Evolutionary conservation across 2,113 vertebrate genomes (phyloP).

Genomic region (Gadus macrocephalus): DNA sequence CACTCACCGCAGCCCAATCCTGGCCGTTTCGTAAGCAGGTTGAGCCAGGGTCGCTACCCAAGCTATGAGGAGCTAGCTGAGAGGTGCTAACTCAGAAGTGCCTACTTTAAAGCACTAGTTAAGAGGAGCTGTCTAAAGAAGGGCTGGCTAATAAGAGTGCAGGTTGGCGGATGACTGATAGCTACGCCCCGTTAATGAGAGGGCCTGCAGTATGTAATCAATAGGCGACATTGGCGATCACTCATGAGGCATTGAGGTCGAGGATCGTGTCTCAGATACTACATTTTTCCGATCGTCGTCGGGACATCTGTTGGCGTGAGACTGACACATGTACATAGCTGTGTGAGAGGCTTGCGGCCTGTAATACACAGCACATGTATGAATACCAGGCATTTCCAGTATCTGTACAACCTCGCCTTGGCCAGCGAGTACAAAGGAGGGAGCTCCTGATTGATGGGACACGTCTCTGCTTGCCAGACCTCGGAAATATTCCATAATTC

Average conservation of each 20-base stretch:
- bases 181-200: not conserved
- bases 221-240: not conserved
- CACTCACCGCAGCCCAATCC: no score
- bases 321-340: conserved; percentile 28
- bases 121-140: no score
- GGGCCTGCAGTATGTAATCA: not conserved
- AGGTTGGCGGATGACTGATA: not conserved
- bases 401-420: conserved; percentile 24
- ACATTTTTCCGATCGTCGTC: no score
- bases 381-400: conserved; percentile 43
- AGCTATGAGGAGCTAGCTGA: not conserved
- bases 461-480: not conserved
- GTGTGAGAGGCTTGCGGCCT: conserved; percentile 15
- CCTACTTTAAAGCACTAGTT: no score
- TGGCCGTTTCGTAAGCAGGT: no score
- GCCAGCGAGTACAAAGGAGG: conserved; percentile 26
- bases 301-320: conserved; percentile 30
- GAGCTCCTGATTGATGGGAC: conserved; percentile 22
- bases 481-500: no score
- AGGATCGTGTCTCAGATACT: not conserved
- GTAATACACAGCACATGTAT: conserved; percentile 39
- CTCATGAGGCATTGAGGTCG: not conserved
- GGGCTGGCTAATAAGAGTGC: not conserved
- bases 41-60: no score
- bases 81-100: not conserved